Base-by-base conservation (phyloP, 2,113 vertebrate species). In the Tonatia bakeri region DNA sequence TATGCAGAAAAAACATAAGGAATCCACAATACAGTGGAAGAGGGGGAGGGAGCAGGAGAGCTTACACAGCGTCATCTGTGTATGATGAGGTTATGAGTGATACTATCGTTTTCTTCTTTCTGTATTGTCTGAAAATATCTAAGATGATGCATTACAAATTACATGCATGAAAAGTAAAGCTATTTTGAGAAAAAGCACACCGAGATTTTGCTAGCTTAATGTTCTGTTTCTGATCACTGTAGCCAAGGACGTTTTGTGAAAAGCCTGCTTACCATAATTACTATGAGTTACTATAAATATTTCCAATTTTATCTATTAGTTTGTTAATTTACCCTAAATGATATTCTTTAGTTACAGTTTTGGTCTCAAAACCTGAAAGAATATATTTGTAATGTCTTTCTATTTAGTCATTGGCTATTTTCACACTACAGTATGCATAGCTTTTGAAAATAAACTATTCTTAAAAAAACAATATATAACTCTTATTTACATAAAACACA, bases 281-380 rank as follows among this genome's bases (percentile, higher is more conserved):
- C 38, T 76, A 1, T 88, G 87, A 81, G 26, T 87, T 76, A 76
- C 50, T 61, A 70, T n/a, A 79, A 72, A 85, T 52, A 83, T 26
- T 92, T 83, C n/a, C 47, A 52, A 69, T 56, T 94, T 65, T 69
- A 70, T 40, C 47, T 82, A 94, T 84, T 92, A 90, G 87, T 36
- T 73, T 85, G 65, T 79, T 82, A 83, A 84, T 45, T 93, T 94
- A 61, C 15, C 45, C 50, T 88, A 93, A 89, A 69, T 26, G 13
- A 92, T 67, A 73, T 65, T 89, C n/a, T 47, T 87, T 82, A 94
- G 64, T 61, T 89, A 84, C 1, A 54, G 69, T 75, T 91, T 91
- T 59, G 50, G 54, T 47, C 28, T 86, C 38, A 69, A 87, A 76
- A 75, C n/a, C n/a, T 96, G 73, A 87, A 43, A 65, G 73, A 70